Evolutionary conservation across 1,140 invertebrate species (phyloP), one percentile per base, ranked within the genome.

Genomic region (Oncopeltus fasciatus): DNA sequence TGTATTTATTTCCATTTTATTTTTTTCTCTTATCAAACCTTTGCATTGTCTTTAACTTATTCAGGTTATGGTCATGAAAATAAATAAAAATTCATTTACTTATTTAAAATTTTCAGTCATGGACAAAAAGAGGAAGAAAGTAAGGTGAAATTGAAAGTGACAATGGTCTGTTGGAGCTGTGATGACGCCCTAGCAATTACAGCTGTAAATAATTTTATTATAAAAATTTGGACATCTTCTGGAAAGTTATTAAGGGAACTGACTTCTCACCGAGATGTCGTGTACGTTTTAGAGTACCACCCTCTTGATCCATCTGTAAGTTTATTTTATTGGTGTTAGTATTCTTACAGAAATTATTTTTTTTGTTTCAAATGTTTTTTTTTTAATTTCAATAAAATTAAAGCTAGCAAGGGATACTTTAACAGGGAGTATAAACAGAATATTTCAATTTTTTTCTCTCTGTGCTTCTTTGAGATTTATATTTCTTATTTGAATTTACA

Each of bases 151-250:
- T 72, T 85, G 16, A 84, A 87, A 74, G 93, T 98, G 0, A 95
- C 91, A 1, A 98, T 98, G 93, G 92, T 98, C 2, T 85, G 84
- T 31, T 99, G 95, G 95, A 90, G 88, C 74, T 76, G 79, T 47
- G 90, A 91, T 60, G 95, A 98, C 73, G 76, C 81, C 18, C 86
- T 81, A 72, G 87, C 96, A 18, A 81, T 98, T 4, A 98, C 94
- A 0, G 92, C 95, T 1, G 87, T 92, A 0, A 90, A 82, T 71
- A 90, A 95, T 77, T 69, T 69, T 65, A 73, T 80, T 1, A 75
- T 95, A 20, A 90, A 93, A 81, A 85, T 97, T n/a, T 98, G 95
- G 95, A 83, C 92, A 71, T 75, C 83, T 14, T 74, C 74, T 38
- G 86, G 83, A 14, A 76, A 81, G 65, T 72, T 90, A 47, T 72